A percentile compares a stretch with the other conserved stretches of the same genome.
These are phyloP conservation scores for Squalus acanthias DNA, from an alignment of 2,797 vertebrate genomes.

Conservation along the genomic window DNA sequence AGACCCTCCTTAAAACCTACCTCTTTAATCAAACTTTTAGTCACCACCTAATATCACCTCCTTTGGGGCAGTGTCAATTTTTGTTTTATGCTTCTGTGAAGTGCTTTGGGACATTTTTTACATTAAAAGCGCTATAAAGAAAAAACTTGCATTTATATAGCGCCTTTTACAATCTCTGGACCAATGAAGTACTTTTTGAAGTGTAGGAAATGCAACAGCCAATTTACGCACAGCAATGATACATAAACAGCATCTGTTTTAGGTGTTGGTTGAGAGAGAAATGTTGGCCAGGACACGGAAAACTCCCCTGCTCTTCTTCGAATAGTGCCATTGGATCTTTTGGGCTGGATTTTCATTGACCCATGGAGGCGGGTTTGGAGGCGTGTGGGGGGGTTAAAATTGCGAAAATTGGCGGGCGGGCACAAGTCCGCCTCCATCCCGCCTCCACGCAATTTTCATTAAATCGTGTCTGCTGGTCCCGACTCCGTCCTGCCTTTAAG, in stretches of 20 bases:
- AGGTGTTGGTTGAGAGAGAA: not conserved
- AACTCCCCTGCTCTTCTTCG: not conserved
- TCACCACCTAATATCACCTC: too few relatives aligned
- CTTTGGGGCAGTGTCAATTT: too few relatives aligned
- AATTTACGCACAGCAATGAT: not conserved
- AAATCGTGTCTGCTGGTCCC: too few relatives aligned
- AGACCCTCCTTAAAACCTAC: not conserved
- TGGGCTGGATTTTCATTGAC: too few relatives aligned
- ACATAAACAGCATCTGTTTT: not conserved
- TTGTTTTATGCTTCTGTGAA: not conserved
- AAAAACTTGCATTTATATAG: not conserved
- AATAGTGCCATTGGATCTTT: not conserved
- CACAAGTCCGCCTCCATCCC: too few relatives aligned
- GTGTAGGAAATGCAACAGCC: not conserved
- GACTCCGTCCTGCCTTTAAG: too few relatives aligned
- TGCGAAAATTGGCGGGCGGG: too few relatives aligned
- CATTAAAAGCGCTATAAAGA: not conserved
- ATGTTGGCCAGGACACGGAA: not conserved
- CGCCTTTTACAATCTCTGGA: not conserved
- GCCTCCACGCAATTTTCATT: too few relatives aligned
- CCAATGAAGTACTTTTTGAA: not conserved
- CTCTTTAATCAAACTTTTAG: not conserved
- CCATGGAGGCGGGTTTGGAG: too few relatives aligned
- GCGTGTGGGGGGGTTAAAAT: too few relatives aligned
- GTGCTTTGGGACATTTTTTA: not conserved